Evolutionary conservation across 2,888 invertebrate species (phyloP).

Genomic region (Amphimallon solstitiale): DNA sequence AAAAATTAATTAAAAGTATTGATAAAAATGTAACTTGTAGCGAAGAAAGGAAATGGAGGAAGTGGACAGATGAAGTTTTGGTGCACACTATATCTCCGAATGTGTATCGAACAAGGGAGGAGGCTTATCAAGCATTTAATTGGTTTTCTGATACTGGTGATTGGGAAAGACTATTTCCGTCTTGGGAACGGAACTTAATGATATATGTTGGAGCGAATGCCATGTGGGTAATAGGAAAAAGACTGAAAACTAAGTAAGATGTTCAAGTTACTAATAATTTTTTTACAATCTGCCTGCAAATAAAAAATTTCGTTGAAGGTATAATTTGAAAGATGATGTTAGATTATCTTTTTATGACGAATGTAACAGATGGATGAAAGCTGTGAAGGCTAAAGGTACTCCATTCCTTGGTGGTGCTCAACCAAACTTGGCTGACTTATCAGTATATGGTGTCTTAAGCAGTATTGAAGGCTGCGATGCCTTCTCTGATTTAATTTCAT

Average conservation of each 20-base stretch:
- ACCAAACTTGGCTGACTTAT: conserved; percentile 92
- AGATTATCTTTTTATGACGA: conserved; percentile 90
- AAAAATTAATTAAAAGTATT: too few relatives aligned
- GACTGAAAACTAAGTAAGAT: conserved; percentile 80
- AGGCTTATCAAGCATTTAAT: conserved; percentile 90
- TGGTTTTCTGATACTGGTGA: conserved; percentile 94
- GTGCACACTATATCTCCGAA: conserved; percentile 97
- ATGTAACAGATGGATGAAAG: conserved; percentile 81
- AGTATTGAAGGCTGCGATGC: conserved; percentile 95
- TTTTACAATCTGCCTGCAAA: background rate
- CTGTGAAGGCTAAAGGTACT: conserved; percentile 74
- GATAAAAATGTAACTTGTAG: conserved; percentile 63
- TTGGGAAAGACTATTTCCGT: conserved; percentile 89
- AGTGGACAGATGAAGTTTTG: conserved; percentile 91
- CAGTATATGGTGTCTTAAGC: conserved; percentile 89
- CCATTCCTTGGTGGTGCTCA: conserved; percentile 86
- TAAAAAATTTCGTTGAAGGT: conserved; percentile 65
- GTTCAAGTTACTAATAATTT: background rate
- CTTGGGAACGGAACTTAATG: conserved; percentile 86
- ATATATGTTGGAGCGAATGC: conserved; percentile 92
- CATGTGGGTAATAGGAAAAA: conserved; percentile 93
- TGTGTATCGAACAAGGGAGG: conserved; percentile 87
- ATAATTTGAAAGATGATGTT: conserved; percentile 88
- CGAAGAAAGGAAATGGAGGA: conserved; percentile 93
- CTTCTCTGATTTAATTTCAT: conserved; percentile 80